Evolutionary conservation across 2,888 invertebrate genomes (phyloP), one percentile per base, ranked within the genome.

Genomic region (Azorinus chamasolen): DNA sequence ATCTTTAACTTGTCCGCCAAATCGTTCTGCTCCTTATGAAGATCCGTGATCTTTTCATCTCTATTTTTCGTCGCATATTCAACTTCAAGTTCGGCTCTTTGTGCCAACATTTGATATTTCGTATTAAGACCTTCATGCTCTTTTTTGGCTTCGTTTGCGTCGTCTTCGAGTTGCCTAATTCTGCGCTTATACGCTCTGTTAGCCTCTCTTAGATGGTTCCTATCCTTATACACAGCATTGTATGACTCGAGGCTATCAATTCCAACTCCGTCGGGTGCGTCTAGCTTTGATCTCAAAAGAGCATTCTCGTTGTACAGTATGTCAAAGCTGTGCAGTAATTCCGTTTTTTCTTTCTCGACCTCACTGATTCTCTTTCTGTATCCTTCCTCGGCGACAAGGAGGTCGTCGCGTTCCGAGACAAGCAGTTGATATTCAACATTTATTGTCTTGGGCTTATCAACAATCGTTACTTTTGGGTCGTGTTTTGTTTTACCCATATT

Each of bases 231-330:
- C 24, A 80, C 68, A 18, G 57, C 24, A 37, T 80, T 80, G 39
- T 80, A 80, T 1, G 80, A 80, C 50, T 80, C 80, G 24, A 73
- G 55, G 27, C 65, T 76, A 5, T 80, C 70, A 24, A 45, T 51
- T 10, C 61, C 66, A 8, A 61, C 61, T 18, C 57, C 59, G 24
- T 70, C 76, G 22, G 73, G 63, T 37, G 72, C 70, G 1, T 73
- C 76, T 2, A 80, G 54, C 55, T 80, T 80, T 3, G 76, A 72
- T 18, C 76, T 50, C 10, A 80, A 43, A 16, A 80, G 68, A 25
- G 66, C 69, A 54, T 80, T 80, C 45, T 80, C 80, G 50, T 80
- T 80, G 62, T 80, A 80, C 22, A 80, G 48, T 8, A 76, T 72
- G 24, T 80, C 80, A 58, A 75, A 80, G 43, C 70, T 80, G n/a